Base-by-base conservation (phyloP, 1,140 invertebrate species). In the Sitodiplosis mosellana region DNA sequence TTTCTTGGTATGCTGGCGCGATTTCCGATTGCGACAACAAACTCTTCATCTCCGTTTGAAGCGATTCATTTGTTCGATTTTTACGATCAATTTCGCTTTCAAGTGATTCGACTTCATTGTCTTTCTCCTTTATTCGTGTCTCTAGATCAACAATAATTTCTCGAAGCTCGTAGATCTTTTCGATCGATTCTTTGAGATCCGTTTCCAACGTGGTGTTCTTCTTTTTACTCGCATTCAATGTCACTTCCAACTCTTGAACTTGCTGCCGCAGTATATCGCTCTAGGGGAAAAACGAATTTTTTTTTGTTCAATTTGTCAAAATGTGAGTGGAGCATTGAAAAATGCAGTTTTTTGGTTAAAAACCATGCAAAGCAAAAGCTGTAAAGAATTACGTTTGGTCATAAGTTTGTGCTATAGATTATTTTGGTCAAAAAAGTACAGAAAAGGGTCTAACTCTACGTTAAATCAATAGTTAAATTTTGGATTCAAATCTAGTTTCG, bases 61-160 rank as follows among this genome's bases (percentile, higher is more conserved):
- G 52, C 2, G 71, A 64, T 47, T 73, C 68, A 45, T 74, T 73
- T 34, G 69, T 68, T 21, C 66, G 66, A 8, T 67, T 69, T 53
- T 78, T 74, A 11, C 70, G 56, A n/a, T 66, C 56, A 3, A 76
- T 69, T 33, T 69, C 58, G 10, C 57, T 56, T 55, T 70, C 58
- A 5, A 43, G 17, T 5, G 41, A 7, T 21, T 59, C 59, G 46
- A 56, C 47, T 52, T 64, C 63, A 47, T 64, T 58, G 14, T 19
- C 59, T 58, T 83, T 81, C 7, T 63, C 60, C 53, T 81, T 77
- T 1, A 87, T 58, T 52, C 86, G 79, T 8, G 64, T 66, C 55
- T 88, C 84, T 27, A 86, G 60, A 50, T 84, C 80, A 1, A 67
- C 60, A 38, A 90, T 83, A 43, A 87, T 80, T 34, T 88, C 80